Conservation (phyloP, 2,888 invertebrate genomes). For the Cheilosia impressa region DNA sequence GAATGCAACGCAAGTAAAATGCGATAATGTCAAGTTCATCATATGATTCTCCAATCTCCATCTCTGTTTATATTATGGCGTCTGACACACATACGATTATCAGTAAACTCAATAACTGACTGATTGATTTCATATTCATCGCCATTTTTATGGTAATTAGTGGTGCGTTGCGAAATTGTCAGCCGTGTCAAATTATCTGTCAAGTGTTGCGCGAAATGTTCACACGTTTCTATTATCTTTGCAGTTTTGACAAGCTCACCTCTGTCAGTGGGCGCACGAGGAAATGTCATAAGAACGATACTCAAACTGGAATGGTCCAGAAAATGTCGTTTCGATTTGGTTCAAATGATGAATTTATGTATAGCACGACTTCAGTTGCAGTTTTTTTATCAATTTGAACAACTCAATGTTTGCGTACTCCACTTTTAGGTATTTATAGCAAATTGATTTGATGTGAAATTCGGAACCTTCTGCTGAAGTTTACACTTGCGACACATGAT, state of each 20-base stretch:
- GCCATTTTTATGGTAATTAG: slow-evolving; percentile 10
- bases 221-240: neutral
- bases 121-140: neutral
- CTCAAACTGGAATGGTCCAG: slow-evolving; percentile 9
- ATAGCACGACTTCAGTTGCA: neutral
- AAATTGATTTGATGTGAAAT: neutral
- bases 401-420: neutral
- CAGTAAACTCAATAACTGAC: neutral
- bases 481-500: neutral
- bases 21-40: slow-evolving; percentile 42
- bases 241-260: neutral
- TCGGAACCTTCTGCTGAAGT: neutral
- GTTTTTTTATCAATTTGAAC: slow-evolving; percentile 15
- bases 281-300: neutral
- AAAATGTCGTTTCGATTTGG: neutral
- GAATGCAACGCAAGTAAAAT: slow-evolving; percentile 31
- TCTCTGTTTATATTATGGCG: neutral
- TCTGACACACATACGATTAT: slow-evolving; percentile 3
- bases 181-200: neutral
- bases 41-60: slow-evolving; percentile 1
- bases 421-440: neutral
- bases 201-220: neutral
- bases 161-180: neutral
- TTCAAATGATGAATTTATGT: neutral
- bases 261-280: neutral